Evolutionary conservation across 2,113 vertebrate genomes (phyloP).

Genomic region (Ornithorhynchus anatinus): DNA sequence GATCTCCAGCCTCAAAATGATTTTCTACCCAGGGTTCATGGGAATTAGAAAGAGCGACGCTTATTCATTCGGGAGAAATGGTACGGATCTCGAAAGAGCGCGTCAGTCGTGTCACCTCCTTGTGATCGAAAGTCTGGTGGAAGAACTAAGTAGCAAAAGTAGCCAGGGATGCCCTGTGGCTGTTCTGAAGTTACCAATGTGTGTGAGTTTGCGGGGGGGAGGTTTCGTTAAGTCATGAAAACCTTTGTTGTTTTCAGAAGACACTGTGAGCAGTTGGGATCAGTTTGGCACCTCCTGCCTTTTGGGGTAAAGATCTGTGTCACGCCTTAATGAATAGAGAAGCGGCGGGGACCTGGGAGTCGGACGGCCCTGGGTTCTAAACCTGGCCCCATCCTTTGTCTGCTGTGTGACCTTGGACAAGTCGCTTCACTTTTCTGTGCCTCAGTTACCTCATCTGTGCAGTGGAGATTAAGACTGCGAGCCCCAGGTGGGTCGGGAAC

Average conservation of each 20-base stretch:
- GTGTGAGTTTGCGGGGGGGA: background rate
- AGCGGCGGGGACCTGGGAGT: no score
- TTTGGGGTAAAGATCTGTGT: background rate
- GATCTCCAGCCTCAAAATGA: conserved; percentile 45
- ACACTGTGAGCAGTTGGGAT: background rate
- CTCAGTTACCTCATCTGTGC: no score
- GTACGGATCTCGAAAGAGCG: conserved; percentile 26
- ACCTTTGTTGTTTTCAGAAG: conserved; percentile 27
- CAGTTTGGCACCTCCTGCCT: background rate
- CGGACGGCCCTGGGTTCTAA: no score
- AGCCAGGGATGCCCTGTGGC: background rate
- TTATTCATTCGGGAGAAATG: conserved; percentile 54
- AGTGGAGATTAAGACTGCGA: no score
- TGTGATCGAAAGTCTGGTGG: conserved; percentile 50
- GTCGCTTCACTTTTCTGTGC: no score
- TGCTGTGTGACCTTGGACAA: no score
- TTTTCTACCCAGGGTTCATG: conserved; percentile 63
- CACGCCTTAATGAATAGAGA: conserved; percentile 5
- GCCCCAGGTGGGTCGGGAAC: no score
- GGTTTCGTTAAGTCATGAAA: background rate
- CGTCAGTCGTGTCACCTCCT: conserved; percentile 48
- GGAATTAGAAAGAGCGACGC: conserved; percentile 59
- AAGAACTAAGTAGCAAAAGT: background rate
- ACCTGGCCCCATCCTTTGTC: no score
- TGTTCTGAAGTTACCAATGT: background rate